Evolutionary conservation across 2,113 vertebrate genomes (phyloP).

Genomic region (Antennarius striatus): DNA sequence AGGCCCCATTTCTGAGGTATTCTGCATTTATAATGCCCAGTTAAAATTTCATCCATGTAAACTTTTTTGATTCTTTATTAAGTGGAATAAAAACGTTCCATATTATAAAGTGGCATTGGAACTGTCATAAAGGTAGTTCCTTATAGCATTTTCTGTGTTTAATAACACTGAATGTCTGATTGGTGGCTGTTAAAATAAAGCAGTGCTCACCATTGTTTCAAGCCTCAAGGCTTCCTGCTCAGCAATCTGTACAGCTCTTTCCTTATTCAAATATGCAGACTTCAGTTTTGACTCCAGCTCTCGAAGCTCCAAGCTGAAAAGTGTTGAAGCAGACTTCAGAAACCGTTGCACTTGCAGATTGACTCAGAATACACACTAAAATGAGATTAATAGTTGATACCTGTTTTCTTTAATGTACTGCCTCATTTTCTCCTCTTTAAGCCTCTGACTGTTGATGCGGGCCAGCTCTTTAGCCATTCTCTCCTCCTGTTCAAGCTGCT

Average conservation of each 20-base stretch:
- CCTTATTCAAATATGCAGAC: conserved; percentile 88
- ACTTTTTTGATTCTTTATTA: too few relatives aligned
- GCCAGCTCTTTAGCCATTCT: conserved; percentile 84
- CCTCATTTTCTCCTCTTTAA: conserved; percentile 88
- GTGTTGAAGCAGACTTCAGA: background rate
- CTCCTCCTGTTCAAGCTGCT: conserved; percentile 84
- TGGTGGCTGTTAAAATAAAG: background rate
- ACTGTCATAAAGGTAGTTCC: too few relatives aligned
- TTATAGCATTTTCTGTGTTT: too few relatives aligned
- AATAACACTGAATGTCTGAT: too few relatives aligned
- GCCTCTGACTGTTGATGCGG: conserved; percentile 76
- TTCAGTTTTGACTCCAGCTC: conserved; percentile 90
- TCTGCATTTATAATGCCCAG: too few relatives aligned
- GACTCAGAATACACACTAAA: background rate
- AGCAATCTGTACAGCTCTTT: conserved; percentile 89
- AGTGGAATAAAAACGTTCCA: too few relatives aligned
- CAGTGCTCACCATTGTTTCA: conserved; percentile 83
- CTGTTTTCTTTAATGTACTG: conserved; percentile 90
- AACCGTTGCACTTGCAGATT: too few relatives aligned
- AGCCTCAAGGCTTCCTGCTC: conserved; percentile 84
- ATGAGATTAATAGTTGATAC: conserved; percentile 60
- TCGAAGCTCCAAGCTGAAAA: conserved; percentile 85
- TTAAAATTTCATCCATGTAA: too few relatives aligned
- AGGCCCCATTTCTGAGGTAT: too few relatives aligned
- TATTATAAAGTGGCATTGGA: too few relatives aligned